Evolutionary conservation across 2,888 invertebrate genomes (phyloP).

Genomic region (Orchestes rusci): DNA sequence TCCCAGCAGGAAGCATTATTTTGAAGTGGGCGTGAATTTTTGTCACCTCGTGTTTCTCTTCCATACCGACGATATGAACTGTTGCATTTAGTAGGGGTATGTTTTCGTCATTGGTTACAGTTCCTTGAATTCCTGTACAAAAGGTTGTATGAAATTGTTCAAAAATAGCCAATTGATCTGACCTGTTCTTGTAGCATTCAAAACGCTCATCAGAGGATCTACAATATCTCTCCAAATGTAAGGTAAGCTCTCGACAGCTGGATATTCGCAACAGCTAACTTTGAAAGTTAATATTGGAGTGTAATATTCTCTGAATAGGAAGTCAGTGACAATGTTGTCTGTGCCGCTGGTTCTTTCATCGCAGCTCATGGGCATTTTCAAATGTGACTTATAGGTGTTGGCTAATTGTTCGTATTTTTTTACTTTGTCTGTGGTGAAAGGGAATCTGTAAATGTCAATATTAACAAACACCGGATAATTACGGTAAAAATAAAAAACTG

Average conservation of each 20-base stretch:
- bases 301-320: conserved; percentile 55
- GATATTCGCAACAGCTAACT: conserved; percentile 79
- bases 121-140: conserved; percentile 48
- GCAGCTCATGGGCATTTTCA: conserved; percentile 40
- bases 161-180: no score
- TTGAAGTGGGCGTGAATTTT: conserved; percentile 66
- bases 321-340: conserved; percentile 51
- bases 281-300: conserved; percentile 64
- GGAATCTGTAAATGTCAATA: conserved; percentile 33
- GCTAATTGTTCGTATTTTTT: conserved; percentile 48
- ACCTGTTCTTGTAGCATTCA: conserved; percentile 58
- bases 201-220: conserved; percentile 55
- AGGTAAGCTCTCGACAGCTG: conserved; percentile 57
- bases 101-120: conserved; percentile 41
- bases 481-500: no score
- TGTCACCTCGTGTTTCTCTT: conserved; percentile 54
- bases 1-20: conserved; percentile 61
- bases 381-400: conserved; percentile 44
- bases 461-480: no score
- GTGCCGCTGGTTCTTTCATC: conserved; percentile 36
- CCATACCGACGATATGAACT: conserved; percentile 56
- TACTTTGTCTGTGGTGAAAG: conserved; percentile 31
- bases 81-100: conserved; percentile 64
- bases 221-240: conserved; percentile 66
- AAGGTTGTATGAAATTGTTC: not conserved